These are phyloP conservation scores for Gallinago solitaria DNA, from an alignment of 2,797 vertebrate species.

Conservation along the genomic window DNA sequence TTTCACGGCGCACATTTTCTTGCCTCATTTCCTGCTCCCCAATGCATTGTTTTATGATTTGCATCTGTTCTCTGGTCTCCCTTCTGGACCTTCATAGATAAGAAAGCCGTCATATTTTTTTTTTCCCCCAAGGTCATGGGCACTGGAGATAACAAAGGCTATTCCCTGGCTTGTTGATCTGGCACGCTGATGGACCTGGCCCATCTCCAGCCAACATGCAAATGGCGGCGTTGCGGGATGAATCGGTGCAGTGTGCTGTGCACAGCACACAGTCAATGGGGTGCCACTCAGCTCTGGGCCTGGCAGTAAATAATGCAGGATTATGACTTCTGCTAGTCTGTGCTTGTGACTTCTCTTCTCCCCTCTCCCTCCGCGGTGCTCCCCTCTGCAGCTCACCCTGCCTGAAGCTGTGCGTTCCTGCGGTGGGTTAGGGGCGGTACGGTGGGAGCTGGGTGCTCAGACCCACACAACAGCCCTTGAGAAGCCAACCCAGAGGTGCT, in stretches of 20 bases:
- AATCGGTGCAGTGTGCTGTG: constrained; percentile 49
- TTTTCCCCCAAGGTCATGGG: not conserved
- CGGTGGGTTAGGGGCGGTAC: rapidly evolving
- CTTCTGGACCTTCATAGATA: constrained; percentile 50
- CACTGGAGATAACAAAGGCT: constrained; percentile 34
- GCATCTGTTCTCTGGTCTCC: not conserved
- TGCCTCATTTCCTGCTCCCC: constrained; percentile 34
- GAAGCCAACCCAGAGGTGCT: not conserved
- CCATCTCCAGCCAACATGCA: constrained; percentile 22
- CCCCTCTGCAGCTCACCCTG: not conserved
- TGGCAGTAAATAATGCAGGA: constrained; percentile 58
- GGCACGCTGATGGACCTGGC: constrained; percentile 8
- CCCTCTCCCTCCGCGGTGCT: not conserved
- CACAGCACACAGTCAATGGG: constrained; percentile 50
- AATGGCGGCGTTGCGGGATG: not conserved
- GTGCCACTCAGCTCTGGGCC: constrained; percentile 41
- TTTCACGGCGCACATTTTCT: constrained; percentile 8
- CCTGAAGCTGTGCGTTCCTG: not conserved
- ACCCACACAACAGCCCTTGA: not conserved
- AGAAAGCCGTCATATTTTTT: not conserved
- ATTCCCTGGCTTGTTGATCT: constrained; percentile 14
- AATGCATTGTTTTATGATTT: not conserved
- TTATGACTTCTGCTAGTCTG: constrained; percentile 33
- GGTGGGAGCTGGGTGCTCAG: not conserved
- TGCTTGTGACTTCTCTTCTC: not conserved